These are phyloP conservation scores for Papilio dardanus DNA, from an alignment of 1,140 invertebrate species.

Conservation along the genomic window DNA sequence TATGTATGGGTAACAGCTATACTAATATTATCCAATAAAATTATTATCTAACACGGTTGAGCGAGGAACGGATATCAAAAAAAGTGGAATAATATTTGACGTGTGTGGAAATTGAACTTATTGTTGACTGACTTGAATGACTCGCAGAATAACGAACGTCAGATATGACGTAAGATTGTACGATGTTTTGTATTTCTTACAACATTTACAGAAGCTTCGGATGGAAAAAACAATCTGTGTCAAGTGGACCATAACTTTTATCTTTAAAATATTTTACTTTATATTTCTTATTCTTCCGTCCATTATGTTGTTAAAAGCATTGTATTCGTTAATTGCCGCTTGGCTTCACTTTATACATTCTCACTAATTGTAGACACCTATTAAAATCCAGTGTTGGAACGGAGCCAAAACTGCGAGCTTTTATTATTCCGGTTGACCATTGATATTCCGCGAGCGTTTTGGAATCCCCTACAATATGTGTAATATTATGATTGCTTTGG, in stretches of 20 bases:
- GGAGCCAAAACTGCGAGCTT: not conserved
- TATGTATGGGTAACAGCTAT: not conserved
- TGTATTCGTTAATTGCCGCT: conserved; percentile 24
- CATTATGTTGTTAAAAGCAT: conserved; percentile 7
- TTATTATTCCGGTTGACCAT: conserved; percentile 21
- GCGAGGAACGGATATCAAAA: not conserved
- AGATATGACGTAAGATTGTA: not conserved
- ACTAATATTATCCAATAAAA: not conserved
- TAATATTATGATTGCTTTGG: conserved; percentile 19
- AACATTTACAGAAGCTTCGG: no score
- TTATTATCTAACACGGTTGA: conserved; percentile 6
- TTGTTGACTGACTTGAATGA: conserved; percentile 16
- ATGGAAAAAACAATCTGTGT: no score
- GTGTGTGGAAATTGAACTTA: conserved; percentile 20
- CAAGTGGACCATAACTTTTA: no score
- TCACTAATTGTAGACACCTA: conserved; percentile 25
- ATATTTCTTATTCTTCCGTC: not conserved
- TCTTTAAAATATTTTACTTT: not conserved
- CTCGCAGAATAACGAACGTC: not conserved
- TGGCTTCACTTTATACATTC: conserved; percentile 23
- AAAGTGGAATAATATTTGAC: conserved; percentile 8
- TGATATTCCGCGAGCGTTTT: conserved; percentile 23
- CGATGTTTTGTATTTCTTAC: not conserved
- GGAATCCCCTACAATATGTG: conserved; percentile 12
- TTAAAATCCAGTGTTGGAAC: conserved; percentile 20